Evolutionary conservation across 2,113 vertebrate species (phyloP).

Genomic region (Rhinolophus ferrumequinum): DNA sequence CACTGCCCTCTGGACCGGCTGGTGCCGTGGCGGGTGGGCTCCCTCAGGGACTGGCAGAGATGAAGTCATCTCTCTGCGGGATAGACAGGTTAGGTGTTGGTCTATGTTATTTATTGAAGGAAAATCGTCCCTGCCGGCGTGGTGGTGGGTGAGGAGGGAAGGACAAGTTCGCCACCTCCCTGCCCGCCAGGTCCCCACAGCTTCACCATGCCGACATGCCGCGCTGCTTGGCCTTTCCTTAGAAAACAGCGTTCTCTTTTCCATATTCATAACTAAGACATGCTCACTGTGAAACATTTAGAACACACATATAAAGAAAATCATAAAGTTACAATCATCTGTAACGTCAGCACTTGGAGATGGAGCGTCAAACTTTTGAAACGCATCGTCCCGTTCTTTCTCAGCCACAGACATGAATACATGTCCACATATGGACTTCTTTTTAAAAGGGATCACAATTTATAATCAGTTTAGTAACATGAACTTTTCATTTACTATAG

Average conservation of each 20-base stretch:
- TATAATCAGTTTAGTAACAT: background rate
- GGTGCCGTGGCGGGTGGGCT: no score
- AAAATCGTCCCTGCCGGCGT: background rate
- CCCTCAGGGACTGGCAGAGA: no score
- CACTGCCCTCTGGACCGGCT: accelerated
- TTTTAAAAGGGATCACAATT: background rate
- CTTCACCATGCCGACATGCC: accelerated
- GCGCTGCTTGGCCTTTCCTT: background rate
- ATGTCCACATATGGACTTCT: background rate
- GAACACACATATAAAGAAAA: background rate
- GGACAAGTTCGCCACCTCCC: background rate
- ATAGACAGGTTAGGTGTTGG: background rate
- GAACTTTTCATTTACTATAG: background rate
- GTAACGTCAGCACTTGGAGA: background rate
- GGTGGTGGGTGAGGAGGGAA: background rate
- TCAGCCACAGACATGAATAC: no score
- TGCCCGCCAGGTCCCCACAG: accelerated
- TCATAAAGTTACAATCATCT: slow-evolving; percentile 9
- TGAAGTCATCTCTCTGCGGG: background rate
- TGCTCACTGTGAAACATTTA: background rate
- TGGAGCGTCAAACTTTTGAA: background rate
- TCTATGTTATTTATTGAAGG: background rate
- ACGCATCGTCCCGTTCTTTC: background rate
- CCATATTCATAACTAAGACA: background rate
- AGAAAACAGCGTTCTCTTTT: background rate